Evolutionary conservation across 2,888 invertebrate species (phyloP).

Genomic region (Drosophila engyochracea): DNA sequence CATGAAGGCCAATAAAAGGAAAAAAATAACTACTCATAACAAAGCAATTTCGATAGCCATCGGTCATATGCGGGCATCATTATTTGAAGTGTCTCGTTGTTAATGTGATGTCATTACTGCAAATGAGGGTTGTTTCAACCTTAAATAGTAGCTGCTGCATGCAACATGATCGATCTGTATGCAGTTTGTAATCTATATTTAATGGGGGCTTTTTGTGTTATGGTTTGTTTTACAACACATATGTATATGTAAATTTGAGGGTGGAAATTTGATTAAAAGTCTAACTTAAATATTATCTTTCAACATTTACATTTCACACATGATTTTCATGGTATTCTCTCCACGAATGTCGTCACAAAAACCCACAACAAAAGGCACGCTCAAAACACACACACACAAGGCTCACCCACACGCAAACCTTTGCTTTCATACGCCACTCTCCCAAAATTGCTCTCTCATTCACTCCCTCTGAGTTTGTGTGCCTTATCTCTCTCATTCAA

Average conservation of each 20-base stretch:
- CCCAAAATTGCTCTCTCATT: constrained; percentile 1
- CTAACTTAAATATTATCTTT: constrained; percentile 8
- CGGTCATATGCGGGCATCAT: constrained; percentile 66
- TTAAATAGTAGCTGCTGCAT: constrained; percentile 42
- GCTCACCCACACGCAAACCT: constrained; percentile 42
- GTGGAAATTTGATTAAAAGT: constrained; percentile 32
- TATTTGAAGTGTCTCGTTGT: constrained; percentile 60
- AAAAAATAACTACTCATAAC: constrained; percentile 11
- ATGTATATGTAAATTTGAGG: constrained; percentile 28
- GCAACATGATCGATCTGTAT: constrained; percentile 73
- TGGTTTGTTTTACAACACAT: constrained; percentile 31
- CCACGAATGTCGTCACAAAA: constrained; percentile 54
- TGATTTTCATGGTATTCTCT: constrained; percentile 23
- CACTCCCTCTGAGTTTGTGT: constrained; percentile 2
- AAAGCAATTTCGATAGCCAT: constrained; percentile 54
- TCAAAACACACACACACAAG: constrained; percentile 7
- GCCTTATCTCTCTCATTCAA: constrained; percentile 44
- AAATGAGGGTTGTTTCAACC: constrained; percentile 60
- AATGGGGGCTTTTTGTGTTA: constrained; percentile 58
- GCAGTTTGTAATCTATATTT: constrained; percentile 50
- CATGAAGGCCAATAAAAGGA: constrained; percentile 46
- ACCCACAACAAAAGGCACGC: constrained; percentile 47
- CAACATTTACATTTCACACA: constrained; percentile 14
- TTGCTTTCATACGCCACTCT: constrained; percentile 7
- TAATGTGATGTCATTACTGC: constrained; percentile 52